phyloP scores from a whole-genome alignment of 1,140 invertebrate species.

The Pseudoatta argentina region DNA sequence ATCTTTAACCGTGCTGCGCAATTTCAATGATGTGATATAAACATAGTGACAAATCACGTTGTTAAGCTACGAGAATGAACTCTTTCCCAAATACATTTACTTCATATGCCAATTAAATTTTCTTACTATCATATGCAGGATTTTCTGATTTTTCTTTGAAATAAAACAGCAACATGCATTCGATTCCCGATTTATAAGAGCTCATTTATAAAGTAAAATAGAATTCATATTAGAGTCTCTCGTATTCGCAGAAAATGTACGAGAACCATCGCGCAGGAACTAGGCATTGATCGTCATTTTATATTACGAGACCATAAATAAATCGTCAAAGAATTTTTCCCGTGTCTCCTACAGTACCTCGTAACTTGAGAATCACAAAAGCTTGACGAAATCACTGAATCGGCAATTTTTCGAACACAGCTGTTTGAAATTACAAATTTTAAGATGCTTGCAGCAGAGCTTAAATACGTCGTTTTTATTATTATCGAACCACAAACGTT shows the following conservation, averaged over 20 bases:
- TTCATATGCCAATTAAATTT: not conserved
- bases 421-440: constrained; percentile 62
- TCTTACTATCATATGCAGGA: not conserved
- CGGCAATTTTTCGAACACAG: constrained; percentile 28
- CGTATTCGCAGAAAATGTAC: not conserved
- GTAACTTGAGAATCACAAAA: constrained; percentile 27
- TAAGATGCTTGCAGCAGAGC: constrained; percentile 20
- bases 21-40: constrained; percentile 33
- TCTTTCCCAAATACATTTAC: not conserved
- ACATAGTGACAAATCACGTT: constrained; percentile 22
- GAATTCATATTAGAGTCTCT: not conserved
- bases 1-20: constrained; percentile 34
- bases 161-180: not conserved
- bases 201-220: not conserved
- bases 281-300: not conserved
- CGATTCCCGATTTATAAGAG: no score
- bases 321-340: constrained; percentile 37
- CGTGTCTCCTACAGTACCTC: constrained; percentile 3
- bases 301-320: constrained; percentile 15
- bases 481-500: not conserved
- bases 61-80: constrained; percentile 33
- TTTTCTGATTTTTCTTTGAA: not conserved
- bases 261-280: not conserved
- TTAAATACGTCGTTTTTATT: constrained; percentile 32
- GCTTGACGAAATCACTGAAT: constrained; percentile 26